These are phyloP conservation scores for Eilema caniola DNA, from an alignment of 2,888 invertebrate species.

Conservation along the genomic window DNA sequence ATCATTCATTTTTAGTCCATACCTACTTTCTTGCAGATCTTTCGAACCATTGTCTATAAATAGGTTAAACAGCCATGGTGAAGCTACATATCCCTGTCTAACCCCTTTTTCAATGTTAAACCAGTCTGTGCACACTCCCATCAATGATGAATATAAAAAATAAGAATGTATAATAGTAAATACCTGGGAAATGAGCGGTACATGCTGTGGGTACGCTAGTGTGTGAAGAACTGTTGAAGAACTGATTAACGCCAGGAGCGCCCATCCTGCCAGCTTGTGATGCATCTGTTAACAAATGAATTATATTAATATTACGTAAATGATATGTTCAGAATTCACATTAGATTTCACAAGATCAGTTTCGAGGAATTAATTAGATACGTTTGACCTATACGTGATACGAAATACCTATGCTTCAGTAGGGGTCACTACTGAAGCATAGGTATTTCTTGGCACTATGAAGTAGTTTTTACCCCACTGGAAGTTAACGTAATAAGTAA, in stretches of 20 bases:
- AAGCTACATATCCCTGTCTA: too few species aligned
- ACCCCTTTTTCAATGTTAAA: not conserved
- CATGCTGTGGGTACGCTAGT: constrained; percentile 88
- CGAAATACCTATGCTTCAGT: not conserved
- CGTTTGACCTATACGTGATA: too few species aligned
- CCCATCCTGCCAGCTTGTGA: constrained; percentile 89
- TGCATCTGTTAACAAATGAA: constrained; percentile 77
- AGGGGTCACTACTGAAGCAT: not conserved
- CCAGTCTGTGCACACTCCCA: too few species aligned
- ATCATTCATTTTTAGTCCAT: too few species aligned
- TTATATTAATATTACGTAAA: not conserved
- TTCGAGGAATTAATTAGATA: not conserved
- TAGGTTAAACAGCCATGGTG: too few species aligned
- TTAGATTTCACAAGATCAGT: not conserved
- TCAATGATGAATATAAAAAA: not conserved
- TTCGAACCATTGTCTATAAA: too few species aligned
- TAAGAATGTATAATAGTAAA: not conserved
- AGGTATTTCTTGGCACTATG: not conserved
- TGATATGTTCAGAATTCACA: too few species aligned
- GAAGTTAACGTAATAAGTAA: not conserved
- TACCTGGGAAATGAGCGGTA: constrained; percentile 82
- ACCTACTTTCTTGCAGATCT: too few species aligned
- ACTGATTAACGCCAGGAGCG: constrained; percentile 90
- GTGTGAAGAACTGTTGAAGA: constrained; percentile 90
- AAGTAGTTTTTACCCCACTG: not conserved